A percentile compares a stretch with the other conserved stretches of the same genome.
Evolutionary conservation across 2,797 vertebrate genomes (phyloP).

Genomic region (Anabacerthia variegaticeps): DNA sequence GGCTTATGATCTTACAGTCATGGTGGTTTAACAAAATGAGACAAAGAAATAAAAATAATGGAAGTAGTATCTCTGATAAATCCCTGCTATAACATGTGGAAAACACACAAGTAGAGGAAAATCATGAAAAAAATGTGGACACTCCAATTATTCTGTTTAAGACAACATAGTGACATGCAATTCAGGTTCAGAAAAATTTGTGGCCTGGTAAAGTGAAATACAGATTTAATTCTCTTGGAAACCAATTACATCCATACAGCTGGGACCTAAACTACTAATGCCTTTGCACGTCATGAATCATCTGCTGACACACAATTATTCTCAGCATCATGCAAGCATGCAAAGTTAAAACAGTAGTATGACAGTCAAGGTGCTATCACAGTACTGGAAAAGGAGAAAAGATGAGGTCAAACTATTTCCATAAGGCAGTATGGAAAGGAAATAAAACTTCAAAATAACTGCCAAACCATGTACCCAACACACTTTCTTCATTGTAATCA

Average conservation of each 20-base stretch:
- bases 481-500: too few relatives aligned
- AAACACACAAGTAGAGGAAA: not conserved
- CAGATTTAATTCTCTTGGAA: not conserved
- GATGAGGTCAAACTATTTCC: too few relatives aligned
- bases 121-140: not conserved
- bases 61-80: not conserved
- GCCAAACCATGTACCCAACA: too few relatives aligned
- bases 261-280: not conserved
- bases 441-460: too few relatives aligned
- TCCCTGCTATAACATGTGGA: not conserved
- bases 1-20: not conserved
- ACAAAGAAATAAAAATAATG: not conserved
- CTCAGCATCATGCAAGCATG: not conserved
- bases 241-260: not conserved
- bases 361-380: too few relatives aligned
- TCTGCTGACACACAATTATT: not conserved
- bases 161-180: not conserved
- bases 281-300: not conserved
- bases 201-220: not conserved
- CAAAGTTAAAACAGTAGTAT: too few relatives aligned
- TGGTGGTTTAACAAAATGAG: not conserved
- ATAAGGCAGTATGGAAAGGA: too few relatives aligned
- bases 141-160: not conserved
- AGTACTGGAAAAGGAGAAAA: too few relatives aligned
- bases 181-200: not conserved